Evolutionary conservation across 2,113 vertebrate species (phyloP), one percentile per base, ranked within the genome.

Genomic region (Burhinus oedicnemus): DNA sequence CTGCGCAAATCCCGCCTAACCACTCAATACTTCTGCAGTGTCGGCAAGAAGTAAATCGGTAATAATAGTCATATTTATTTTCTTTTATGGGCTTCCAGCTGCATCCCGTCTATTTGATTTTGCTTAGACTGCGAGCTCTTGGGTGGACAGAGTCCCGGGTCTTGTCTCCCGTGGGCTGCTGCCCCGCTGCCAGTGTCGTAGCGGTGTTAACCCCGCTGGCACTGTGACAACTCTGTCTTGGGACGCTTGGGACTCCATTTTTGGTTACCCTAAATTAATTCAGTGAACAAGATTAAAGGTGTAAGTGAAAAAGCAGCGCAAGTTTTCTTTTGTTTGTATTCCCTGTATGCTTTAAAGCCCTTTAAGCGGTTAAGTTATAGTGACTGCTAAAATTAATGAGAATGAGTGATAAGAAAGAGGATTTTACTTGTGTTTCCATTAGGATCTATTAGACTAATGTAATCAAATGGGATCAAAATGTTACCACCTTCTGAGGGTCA

Each of bases 391-490:
- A 93, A 68, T 84, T 89, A 89, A 76, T 54, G 57, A 88, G 54
- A 72, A 29, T 44, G 38, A 88, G 57, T 58, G 60, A 72, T 93
- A 95, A 93, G 64, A 51, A 92, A 85, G 91, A 83, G 58, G 69
- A 88, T 93, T 40, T 97, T 89, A 58, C 51, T 88, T 83, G n/a
- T 68, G 58, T 96, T 96, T 88, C 78, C 80, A 60, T 92, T 94
- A 93, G 84, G 69, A 66, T 93, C 70, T 89, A 47, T 87, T 96
- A 95, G 61, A 64, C 55, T 81, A 89, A 75, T 89, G 45, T 95
- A 95, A 94, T 92, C 89, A 92, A 93, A 83, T 70, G 45, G 45
- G 75, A 94, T 93, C 69, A 96, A 93, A 95, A 95, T 65, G 26
- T 92, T 81, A 47, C 29, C 91, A 66, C 66, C 60, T 94, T 96